Base-by-base conservation (phyloP, 2,888 invertebrate genomes). In the Cyclophora punctaria region DNA sequence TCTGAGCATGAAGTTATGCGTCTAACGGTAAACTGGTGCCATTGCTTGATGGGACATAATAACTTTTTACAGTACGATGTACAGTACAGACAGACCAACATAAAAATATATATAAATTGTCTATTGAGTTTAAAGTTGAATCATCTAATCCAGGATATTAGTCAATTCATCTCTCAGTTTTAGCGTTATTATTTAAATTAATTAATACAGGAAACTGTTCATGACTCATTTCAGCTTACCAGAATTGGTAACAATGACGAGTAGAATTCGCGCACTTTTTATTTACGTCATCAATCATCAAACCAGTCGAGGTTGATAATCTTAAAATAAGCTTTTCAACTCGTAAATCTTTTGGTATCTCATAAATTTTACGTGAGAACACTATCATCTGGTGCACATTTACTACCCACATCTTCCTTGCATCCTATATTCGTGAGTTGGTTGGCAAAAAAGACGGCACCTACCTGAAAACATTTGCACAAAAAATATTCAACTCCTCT, bases 201-300 rank as follows among this genome's bases (percentile, higher is more conserved):
- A 59, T 64, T 63, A 59, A 60, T 66, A 69, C 67, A 69, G 75
- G 70, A 73, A 78, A 79, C 72, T 71, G 61, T 20, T 20, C 59
- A 69, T 85, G 84, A 83, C 68, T 86, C 84, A 85, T 70, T 60
- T 2, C 5, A 37, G 37, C 37, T 37, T 67, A 59, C 62, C 51
- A 59, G 5, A 57, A 53, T 66, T 59, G 62, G 64, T 64, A 69
- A 56, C 60, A 66, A 64, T 64, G 67, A 69, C 73, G 70, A 70
- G 62, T 66, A 60, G 64, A 72, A 79, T 86, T 86, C 85, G 84
- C 85, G 86, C 85, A 86, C 72, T 84, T 85, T 85, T 82, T 68
- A 65, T 68, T 73, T 75, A 64, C 78, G 75, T 76, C 76, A 82
- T 71, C 76, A 68, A 73, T 71, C 67, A 71, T 58, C 62, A 63